A percentile compares a stretch with the other conserved stretches of the same genome.
Conservation (phyloP, 2,113 vertebrate species). For the Poicephalus meyeri region DNA sequence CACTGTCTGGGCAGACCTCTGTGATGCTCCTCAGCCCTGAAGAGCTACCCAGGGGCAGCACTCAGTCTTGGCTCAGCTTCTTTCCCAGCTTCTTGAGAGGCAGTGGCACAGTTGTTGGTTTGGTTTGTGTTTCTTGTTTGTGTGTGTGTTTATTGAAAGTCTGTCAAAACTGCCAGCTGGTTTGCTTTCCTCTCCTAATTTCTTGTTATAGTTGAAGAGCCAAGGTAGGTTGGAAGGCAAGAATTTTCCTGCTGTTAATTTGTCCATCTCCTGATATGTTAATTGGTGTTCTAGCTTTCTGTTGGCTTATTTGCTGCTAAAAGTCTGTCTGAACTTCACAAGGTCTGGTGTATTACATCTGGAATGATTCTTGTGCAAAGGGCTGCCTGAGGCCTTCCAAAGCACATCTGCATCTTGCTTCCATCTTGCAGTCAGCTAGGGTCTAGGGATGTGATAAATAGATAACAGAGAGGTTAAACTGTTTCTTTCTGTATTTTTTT, state of each 20-base stretch:
- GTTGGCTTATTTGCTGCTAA: background rate
- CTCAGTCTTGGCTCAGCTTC: background rate
- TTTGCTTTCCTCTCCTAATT: background rate
- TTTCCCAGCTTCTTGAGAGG: background rate
- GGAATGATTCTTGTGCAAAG: background rate
- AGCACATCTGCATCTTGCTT: background rate
- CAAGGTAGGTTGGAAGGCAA: background rate
- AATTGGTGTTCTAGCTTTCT: background rate
- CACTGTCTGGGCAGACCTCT: background rate
- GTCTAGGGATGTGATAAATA: background rate
- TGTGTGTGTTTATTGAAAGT: background rate
- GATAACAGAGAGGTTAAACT: background rate
- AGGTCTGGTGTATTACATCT: background rate
- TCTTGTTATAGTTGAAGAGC: background rate
- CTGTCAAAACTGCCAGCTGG: background rate
- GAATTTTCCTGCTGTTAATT: background rate
- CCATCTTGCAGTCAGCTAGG: background rate
- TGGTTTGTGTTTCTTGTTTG: background rate
- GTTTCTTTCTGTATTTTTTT: background rate
- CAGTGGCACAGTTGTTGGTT: background rate
- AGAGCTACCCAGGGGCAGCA: background rate
- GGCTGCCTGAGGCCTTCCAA: background rate
- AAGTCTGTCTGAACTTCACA: background rate
- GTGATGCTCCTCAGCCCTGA: background rate
- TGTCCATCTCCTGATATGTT: background rate